These are phyloP conservation scores for Blomia tropicalis DNA, from an alignment of 2,888 invertebrate species.

Conservation along the genomic window DNA sequence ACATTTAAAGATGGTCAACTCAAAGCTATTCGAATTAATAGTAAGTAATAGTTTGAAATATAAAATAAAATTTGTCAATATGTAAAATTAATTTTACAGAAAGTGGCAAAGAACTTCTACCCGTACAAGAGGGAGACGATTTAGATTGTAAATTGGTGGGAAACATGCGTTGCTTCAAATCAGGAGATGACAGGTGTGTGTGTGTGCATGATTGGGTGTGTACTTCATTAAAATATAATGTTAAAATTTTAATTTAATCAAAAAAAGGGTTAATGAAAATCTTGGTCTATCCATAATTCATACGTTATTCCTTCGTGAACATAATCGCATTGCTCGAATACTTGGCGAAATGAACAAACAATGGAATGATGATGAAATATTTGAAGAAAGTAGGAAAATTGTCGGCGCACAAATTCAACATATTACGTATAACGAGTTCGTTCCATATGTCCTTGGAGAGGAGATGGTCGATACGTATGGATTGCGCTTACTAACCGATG, in stretches of 20 bases:
- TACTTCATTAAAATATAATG: neutral
- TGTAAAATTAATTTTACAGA: neutral
- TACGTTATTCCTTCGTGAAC: constrained; percentile 34
- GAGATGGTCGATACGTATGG: constrained; percentile 38
- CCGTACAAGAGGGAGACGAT: constrained; percentile 16
- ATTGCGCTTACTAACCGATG: constrained; percentile 50
- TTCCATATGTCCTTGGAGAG: constrained; percentile 56
- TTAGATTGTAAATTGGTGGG: constrained; percentile 36
- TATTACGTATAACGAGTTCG: constrained; percentile 64
- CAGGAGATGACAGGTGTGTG: constrained; percentile 44
- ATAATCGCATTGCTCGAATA: constrained; percentile 33
- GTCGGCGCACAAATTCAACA: constrained; percentile 48
- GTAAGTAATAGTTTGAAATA: neutral
- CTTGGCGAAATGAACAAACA: constrained; percentile 32
- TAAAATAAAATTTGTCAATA: neutral
- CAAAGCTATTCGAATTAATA: constrained; percentile 33
- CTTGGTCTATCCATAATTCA: constrained; percentile 34
- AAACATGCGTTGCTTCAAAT: constrained; percentile 42
- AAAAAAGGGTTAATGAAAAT: constrained; percentile 33
- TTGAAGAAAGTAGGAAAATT: constrained; percentile 32
- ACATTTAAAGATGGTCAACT: constrained; percentile 49
- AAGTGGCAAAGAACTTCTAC: neutral
- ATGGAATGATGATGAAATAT: constrained; percentile 33
- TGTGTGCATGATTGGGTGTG: neutral
- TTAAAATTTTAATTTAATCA: neutral